Conservation (phyloP, 1,140 invertebrate species). For the Drosophila repletoides region DNA sequence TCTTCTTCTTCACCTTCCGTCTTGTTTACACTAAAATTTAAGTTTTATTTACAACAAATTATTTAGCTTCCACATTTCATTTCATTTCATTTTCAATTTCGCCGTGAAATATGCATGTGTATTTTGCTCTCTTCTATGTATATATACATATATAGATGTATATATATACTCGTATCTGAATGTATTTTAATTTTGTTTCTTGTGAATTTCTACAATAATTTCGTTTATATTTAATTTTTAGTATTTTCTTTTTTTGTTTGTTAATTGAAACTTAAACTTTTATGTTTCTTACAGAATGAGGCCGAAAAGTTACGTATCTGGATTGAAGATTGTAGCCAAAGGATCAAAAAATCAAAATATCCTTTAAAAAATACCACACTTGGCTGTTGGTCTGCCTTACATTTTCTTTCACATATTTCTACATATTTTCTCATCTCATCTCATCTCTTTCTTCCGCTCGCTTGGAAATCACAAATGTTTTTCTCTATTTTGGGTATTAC, state of each 20-base stretch:
- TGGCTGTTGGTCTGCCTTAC: slow-evolving; percentile 23
- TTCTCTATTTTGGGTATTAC: slow-evolving; percentile 32
- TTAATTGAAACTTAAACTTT: slow-evolving; percentile 54
- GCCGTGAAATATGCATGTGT: slow-evolving; percentile 40
- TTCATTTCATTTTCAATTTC: slow-evolving; percentile 39
- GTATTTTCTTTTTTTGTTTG: slow-evolving; percentile 5
- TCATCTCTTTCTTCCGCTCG: too few relatives aligned
- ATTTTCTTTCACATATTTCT: slow-evolving; percentile 8
- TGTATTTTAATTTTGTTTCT: slow-evolving; percentile 50
- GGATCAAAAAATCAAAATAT: too few relatives aligned
- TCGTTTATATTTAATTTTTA: slow-evolving; percentile 17
- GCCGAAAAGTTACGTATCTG: slow-evolving; percentile 82
- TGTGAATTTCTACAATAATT: slow-evolving; percentile 18
- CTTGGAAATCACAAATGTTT: slow-evolving; percentile 45
- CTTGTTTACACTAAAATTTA: slow-evolving; percentile 76
- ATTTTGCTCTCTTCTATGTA: slow-evolving; percentile 25
- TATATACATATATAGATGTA: slow-evolving; percentile 12
- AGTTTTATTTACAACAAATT: slow-evolving; percentile 82
- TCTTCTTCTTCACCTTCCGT: slow-evolving; percentile 31
- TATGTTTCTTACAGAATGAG: slow-evolving; percentile 80
- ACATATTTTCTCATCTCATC: slow-evolving; percentile 8
- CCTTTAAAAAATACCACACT: slow-evolving; percentile 29
- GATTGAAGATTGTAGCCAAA: slow-evolving; percentile 59
- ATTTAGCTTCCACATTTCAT: slow-evolving; percentile 65
- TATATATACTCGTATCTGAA: slow-evolving; percentile 41